Evolutionary conservation across 2,113 vertebrate species (phyloP), one percentile per base, ranked within the genome.

Genomic region (Grammomys dolichurus): DNA sequence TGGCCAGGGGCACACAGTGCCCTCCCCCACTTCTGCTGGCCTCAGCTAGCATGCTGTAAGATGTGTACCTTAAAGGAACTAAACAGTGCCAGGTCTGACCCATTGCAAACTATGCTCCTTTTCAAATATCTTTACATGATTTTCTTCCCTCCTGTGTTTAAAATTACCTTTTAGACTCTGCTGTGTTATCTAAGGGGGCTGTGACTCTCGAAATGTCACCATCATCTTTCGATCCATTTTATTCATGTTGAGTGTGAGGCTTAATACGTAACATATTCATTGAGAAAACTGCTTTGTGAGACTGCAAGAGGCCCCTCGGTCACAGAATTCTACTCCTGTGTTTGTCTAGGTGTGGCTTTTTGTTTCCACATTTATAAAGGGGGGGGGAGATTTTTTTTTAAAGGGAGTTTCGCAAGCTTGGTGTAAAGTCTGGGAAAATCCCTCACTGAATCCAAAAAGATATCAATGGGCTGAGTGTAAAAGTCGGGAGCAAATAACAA

Each of bases 111-210:
- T 91, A 28, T 56, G 78, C 73, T 80, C 65, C 54, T 63, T 54
- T 93, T 84, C 89, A 95, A 72, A 81, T 85, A 54, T 3, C 48
- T 54, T 72, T 89, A 70, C 54, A 17, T 69, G 87, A 58, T 95
- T 95, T 86, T 87, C 90, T 95, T 89, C 93, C 51, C 40, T 72
- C 33, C 46, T 70, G 6, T 84, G 56, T 91, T 94, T 87, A 89
- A 86, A 94, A 94, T 65, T 89, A 87, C 63, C 91, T 96, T 96
- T 95, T 80, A 91, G 95, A 80, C 56, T 67, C 89, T 89, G 9
- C 63, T 89, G 2, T 81, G 89, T 87, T 94, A 89, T 94, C 89
- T 17, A 24, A 87, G 20, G n/a, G n/a, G 36, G 33, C 36, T 73
- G 63, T 93, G 89, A 87, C 91, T 96, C 91, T 88, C 56, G 2